Conservation (phyloP, 2,113 vertebrate genomes). For the Atherinomorus stipes region DNA sequence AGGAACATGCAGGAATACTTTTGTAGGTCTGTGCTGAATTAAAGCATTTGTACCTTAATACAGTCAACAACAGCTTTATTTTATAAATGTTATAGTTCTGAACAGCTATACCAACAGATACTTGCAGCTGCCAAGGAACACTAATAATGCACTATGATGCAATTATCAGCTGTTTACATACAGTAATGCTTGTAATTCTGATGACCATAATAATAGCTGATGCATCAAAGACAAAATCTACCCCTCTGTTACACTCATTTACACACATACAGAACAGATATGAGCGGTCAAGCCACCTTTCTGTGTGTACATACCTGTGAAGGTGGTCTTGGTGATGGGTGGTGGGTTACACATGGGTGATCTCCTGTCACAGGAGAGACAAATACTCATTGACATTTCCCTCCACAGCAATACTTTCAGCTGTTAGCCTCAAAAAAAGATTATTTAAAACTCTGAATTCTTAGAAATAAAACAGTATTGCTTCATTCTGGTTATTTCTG, state of each 20-base stretch:
- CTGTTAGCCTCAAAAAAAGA: background rate
- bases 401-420: background rate
- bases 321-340: constrained; percentile 95
- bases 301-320: constrained; percentile 87
- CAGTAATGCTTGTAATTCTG: background rate
- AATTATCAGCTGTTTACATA: background rate
- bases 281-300: background rate
- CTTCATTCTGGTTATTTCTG: background rate
- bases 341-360: constrained; percentile 98
- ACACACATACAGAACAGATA: constrained; percentile 8
- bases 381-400: constrained; percentile 34
- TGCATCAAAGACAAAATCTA: background rate
- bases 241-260: background rate
- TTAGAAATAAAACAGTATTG: background rate
- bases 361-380: constrained; percentile 82
- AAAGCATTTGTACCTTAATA: no score
- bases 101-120: no score
- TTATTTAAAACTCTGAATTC: background rate
- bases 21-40: no score
- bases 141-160: background rate
- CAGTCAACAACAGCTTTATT: no score
- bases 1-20: no score
- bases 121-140: no score
- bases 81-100: no score
- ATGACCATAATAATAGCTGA: background rate